Evolutionary conservation across 2,797 vertebrate species (phyloP).

Genomic region (Gallinago nigripennis): DNA sequence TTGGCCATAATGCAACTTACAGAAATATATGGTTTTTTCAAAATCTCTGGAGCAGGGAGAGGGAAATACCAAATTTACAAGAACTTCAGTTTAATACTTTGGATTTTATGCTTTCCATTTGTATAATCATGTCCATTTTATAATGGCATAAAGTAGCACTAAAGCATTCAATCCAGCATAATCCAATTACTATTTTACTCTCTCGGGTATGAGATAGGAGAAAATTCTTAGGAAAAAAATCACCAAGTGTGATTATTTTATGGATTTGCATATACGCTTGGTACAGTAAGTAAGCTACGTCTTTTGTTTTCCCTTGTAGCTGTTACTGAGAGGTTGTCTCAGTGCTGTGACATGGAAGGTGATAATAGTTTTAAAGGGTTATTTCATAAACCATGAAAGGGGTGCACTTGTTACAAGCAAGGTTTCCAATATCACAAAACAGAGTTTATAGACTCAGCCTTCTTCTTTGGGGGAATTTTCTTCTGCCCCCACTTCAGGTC

Average conservation of each 20-base stretch:
- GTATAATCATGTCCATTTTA: conserved; percentile 5
- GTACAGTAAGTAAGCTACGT: background rate
- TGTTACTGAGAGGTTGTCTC: background rate
- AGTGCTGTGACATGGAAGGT: background rate
- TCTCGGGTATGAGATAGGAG: background rate
- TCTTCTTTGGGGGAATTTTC: background rate
- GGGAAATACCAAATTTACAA: background rate
- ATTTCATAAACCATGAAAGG: background rate
- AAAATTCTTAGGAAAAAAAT: conserved; percentile 4
- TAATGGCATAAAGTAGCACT: conserved; percentile 25
- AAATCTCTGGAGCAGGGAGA: background rate
- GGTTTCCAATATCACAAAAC: background rate
- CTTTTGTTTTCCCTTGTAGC: background rate
- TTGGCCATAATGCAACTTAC: background rate
- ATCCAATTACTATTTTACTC: conserved; percentile 29
- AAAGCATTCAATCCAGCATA: conserved; percentile 29
- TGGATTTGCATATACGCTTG: background rate
- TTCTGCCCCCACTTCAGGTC: background rate
- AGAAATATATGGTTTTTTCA: background rate
- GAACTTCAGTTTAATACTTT: background rate
- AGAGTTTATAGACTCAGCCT: background rate
- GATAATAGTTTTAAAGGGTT: background rate
- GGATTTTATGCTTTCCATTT: conserved; percentile 3
- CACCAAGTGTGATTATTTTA: background rate
- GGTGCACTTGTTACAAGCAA: background rate